phyloP scores from a whole-genome alignment of 2,888 invertebrate species.

The Oxyteleia sp. region DNA sequence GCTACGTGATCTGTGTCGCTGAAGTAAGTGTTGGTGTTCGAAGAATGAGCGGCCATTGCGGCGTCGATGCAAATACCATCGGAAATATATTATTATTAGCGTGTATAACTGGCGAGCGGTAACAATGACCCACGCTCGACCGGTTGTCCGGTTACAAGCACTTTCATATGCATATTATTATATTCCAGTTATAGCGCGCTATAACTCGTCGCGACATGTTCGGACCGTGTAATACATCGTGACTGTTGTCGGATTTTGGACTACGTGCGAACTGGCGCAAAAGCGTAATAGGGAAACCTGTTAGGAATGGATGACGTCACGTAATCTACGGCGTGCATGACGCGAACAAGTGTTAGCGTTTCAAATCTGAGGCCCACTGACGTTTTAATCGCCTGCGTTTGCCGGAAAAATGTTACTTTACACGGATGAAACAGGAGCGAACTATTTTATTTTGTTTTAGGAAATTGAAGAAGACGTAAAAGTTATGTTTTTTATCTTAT shows the following conservation, averaged over 20 bases:
- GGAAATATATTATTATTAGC: too few relatives aligned
- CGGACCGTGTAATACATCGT: conserved; percentile 78
- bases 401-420: conserved; percentile 21
- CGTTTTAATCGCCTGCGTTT: conserved; percentile 44
- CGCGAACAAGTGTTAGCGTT: conserved; percentile 71
- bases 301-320: conserved; percentile 76
- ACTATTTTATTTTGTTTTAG: too few relatives aligned
- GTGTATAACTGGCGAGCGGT: too few relatives aligned
- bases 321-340: conserved; percentile 70
- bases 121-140: too few relatives aligned
- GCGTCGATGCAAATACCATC: too few relatives aligned
- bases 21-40: too few relatives aligned
- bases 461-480: too few relatives aligned
- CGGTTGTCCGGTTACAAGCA: conserved; percentile 46
- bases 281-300: conserved; percentile 76
- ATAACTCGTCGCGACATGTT: conserved; percentile 77
- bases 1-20: too few relatives aligned
- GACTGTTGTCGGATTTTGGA: conserved; percentile 76
- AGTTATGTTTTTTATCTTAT: too few relatives aligned
- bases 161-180: conserved; percentile 79
- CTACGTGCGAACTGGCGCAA: conserved; percentile 69
- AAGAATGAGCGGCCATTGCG: too few relatives aligned
- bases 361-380: conserved; percentile 50
- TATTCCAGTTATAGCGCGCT: conserved; percentile 73
- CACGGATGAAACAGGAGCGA: too few relatives aligned